phyloP scores from a whole-genome alignment of 2,797 vertebrate species.

The Poecilia picta region DNA sequence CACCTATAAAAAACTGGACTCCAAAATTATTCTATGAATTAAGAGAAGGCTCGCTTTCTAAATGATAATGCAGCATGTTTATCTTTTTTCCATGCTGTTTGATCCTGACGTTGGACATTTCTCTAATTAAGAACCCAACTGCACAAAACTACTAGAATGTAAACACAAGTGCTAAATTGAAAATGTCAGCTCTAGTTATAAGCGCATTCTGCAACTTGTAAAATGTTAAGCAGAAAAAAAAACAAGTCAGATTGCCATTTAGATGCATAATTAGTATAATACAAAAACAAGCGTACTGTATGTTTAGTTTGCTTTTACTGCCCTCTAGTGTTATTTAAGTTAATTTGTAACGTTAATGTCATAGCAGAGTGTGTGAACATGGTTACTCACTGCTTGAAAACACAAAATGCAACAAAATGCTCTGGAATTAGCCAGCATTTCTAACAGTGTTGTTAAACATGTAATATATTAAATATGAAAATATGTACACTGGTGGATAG shows the following conservation, averaged over 20 bases:
- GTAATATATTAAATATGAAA: too few relatives aligned
- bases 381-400: neutral
- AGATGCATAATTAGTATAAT: neutral
- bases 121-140: neutral
- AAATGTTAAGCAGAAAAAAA: neutral
- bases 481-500: neutral
- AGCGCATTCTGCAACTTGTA: neutral
- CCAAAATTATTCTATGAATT: neutral
- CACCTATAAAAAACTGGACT: neutral
- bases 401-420: neutral
- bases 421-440: neutral
- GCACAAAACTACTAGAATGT: neutral
- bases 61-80: slow-evolving; percentile 6
- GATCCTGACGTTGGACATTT: neutral
- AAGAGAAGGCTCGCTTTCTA: neutral
- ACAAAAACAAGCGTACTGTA: neutral
- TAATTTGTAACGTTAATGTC: neutral
- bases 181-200: neutral
- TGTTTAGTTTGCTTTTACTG: slow-evolving; percentile 43
- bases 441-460: neutral
- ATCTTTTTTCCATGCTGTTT: neutral
- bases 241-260: neutral
- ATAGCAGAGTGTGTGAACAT: neutral
- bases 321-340: slow-evolving; percentile 56
- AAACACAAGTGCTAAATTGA: neutral